A percentile compares a stretch with the other conserved stretches of the same genome.
These are phyloP conservation scores for Toxonevra muliebris DNA, from an alignment of 2,888 invertebrate species.

Conservation along the genomic window DNA sequence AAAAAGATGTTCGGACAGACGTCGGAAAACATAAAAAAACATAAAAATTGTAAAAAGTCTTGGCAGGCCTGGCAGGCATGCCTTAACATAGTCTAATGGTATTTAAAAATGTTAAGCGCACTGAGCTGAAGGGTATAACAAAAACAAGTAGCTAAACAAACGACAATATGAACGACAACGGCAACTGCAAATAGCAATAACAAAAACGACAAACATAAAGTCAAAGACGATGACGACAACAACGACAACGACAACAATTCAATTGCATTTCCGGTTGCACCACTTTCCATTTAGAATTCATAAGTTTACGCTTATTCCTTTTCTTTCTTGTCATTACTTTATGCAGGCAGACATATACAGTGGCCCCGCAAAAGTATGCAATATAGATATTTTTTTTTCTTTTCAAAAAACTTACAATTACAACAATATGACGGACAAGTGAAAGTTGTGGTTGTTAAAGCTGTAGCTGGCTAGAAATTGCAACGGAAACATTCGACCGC, in stretches of 20 bases:
- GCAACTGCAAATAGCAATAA: conserved; percentile 45
- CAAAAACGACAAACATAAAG: too few species aligned
- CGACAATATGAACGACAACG: conserved; percentile 33
- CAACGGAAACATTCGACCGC: neutral
- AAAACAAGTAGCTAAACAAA: neutral
- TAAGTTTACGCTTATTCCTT: conserved; percentile 6
- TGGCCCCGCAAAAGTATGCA: too few species aligned
- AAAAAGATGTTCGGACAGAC: too few species aligned
- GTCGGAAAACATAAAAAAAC: too few species aligned
- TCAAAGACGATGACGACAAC: too few species aligned
- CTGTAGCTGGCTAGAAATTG: neutral
- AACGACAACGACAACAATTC: conserved; percentile 40
- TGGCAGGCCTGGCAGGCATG: too few species aligned
- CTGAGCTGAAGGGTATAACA: neutral
- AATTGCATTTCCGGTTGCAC: conserved; percentile 63
- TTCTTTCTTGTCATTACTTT: neutral
- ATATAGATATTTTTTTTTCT: too few species aligned
- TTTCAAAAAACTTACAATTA: too few species aligned
- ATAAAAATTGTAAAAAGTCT: too few species aligned
- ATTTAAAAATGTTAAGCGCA: too few species aligned
- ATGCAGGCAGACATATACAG: too few species aligned
- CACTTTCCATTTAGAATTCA: conserved; percentile 45
- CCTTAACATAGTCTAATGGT: too few species aligned
- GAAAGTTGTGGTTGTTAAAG: neutral
- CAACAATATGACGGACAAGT: neutral